Evolutionary conservation across 2,888 invertebrate species (phyloP), one percentile per base, ranked within the genome.

Genomic region (Ectropis crepuscularia): DNA sequence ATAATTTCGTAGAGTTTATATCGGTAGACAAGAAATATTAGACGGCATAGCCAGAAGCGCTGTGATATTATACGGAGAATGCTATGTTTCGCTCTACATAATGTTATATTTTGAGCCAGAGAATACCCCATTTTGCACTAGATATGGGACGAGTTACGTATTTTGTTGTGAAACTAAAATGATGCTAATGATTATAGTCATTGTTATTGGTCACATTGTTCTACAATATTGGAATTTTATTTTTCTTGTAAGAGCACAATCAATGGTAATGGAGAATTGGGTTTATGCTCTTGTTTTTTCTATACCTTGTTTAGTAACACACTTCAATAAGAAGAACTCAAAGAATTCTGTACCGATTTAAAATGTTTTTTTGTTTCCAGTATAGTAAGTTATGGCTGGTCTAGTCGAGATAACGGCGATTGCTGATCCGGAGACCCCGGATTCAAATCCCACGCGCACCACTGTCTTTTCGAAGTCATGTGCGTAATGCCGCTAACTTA

Each of bases 1-100:
- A 53, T 42, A 53, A 53, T 53, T 53, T 11, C 11, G 11, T 45
- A 37, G 36, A 53, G 43, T 53, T 53, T 53, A 53, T 45, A 53
- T 36, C 36, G 36, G 37, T 12, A 43, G 36, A 53, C 11, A 45
- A n/a, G 37, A 36, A 53, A 53, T 51, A 51, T 43, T 43, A 43
- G 53, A 43, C 43, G 42, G 43, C 42, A 42, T 45, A 45, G 53
- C 43, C 11, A 37, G 37, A 16, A 37, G 43, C 43, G 53, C 6
- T 43, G 42, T 53, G 37, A 53, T 43, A 43, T 11, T 43, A 43
- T 43, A 6, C 37, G 43, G 43, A 36, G 5, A 43, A 43, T 53
- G 43, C 16, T 51, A n/a, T 43, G 37, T 37, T 53, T 45, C 37
- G 37, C 42, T 53, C 8, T 43, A 53, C 42, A 36, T 43, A 43